Evolutionary conservation across 2,113 vertebrate species (phyloP), one percentile per base, ranked within the genome.

Genomic region (Notarius lentiginosus): DNA sequence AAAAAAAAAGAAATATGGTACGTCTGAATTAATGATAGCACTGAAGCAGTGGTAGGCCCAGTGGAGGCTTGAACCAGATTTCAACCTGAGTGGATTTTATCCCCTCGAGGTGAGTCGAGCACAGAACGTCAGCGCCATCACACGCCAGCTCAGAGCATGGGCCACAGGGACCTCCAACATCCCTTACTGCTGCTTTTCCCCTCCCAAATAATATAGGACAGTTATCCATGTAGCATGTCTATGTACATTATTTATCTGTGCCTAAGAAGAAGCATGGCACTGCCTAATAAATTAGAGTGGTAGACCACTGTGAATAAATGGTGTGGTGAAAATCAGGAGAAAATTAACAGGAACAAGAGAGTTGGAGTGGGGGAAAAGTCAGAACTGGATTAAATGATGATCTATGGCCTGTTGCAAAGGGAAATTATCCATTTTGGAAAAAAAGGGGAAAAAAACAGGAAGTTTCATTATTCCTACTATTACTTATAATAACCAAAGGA

Each of bases 1-100:
- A 61, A 63, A 60, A 49, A 61, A 61, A 85, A 84, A 89, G 27
- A 72, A 49, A 17, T 73, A 85, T 82, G 72, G 92, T 93, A 91
- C 93, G 89, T 90, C 90, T 94, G 89, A 94, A 94, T 95, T 94
- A 95, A 94, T 94, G 93, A 93, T 94, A 90, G 84, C 89, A 89
- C 89, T 81, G 90, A 87, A 93, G 91, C 92, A 88, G 88, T 73
- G 88, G 87, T 81, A 86, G 92, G 80, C 92, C 93, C 94, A 86
- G 88, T 91, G 84, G 93, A 95, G 93, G 91, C 92, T 81, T 95
- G 94, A 95, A 94, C 94, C 93, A 95, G 94, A 95, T 95, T 95
- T 95, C 92, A 94, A 94, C 93, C 93, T 89, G 88, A 89, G 92
- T 86, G 77, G 53, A 73, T 86, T 82, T 86, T 79, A 82, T 86